Evolutionary conservation across 2,888 invertebrate genomes (phyloP), one percentile per base, ranked within the genome.

Genomic region (Chorisops tibialis): DNA sequence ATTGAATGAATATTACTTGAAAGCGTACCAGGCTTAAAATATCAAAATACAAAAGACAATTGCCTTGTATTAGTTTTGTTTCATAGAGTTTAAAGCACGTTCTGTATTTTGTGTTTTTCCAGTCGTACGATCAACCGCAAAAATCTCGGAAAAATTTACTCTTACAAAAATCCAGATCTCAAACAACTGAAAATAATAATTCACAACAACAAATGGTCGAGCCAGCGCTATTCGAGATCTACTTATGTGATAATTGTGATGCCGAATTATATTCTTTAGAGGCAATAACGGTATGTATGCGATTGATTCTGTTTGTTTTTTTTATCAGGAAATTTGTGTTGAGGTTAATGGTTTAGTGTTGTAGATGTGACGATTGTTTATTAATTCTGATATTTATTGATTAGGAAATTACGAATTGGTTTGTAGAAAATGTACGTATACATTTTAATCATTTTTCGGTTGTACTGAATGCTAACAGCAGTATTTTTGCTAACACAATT

Each of bases 231-330:
- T 81, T 84, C 66, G 87, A 88, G 71, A 87, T 88, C 70, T 88
- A 87, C 75, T 79, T 88, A 51, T 88, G 88, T 76, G 89, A 88
- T 72, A 85, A 84, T 72, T 88, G 88, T 74, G 89, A 88, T 75
- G 87, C 86, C 63, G 87, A 87, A 75, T 83, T 88, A 72, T 83
- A 86, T 66, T 81, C 82, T 50, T 74, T 79, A 51, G 76, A 79
- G 66, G 80, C 82, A 68, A 82, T 82, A 71, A 77, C 80, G 79
- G 83, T 83, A 77, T 72, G 65, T 64, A 38, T 39, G n/a, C n/a
- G n/a, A n/a, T 12, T n/a, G 11, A 35, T 30, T 30, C n/a, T n/a
- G n/a, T n/a, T n/a, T n/a, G n/a, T n/a, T n/a, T 30, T 30, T 7
- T 30, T 30, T 30, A 30, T 30, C n/a, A n/a, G n/a, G n/a, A 30